Evolutionary conservation across 2,888 invertebrate genomes (phyloP), one percentile per base, ranked within the genome.

Genomic region (Dolichopus griseipennis): DNA sequence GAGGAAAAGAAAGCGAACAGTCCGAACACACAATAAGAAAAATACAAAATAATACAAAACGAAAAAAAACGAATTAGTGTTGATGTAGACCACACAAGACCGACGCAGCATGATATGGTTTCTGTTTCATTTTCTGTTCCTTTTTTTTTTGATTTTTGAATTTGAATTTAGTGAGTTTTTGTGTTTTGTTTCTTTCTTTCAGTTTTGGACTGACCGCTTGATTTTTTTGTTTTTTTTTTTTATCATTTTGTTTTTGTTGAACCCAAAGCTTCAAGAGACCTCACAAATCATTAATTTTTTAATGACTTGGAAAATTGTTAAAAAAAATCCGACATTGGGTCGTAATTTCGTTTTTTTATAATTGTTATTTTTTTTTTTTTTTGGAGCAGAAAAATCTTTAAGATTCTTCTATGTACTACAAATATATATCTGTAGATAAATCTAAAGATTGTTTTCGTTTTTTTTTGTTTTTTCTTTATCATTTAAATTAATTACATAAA

Each of bases 251-350:
- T 41, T 12, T 1, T 41, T 2, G 41, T 41, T 12, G 15, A 52
- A 52, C 52, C 9, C 41, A 52, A 18, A 52, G 52, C 52, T 18
- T n/a, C 27, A 37, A 12, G 8, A 52, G 52, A 52, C 52, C 52
- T 52, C 52, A 52, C 52, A 52, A 52, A 52, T 52, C 52, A 52
- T 52, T 52, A 52, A 52, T 52, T 52, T 52, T 52, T 52, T 52
- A 52, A 52, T 52, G 52, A 52, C n/a, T 52, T n/a, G 52, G 52
- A 52, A 52, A 52, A 52, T 52, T 52, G 52, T 52, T 52, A 52
- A 52, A 27, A 18, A 52, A 27, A 18, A 52, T 52, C 52, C 52
- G 18, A 15, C 15, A 18, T 52, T n/a, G 9, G 27, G 27, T 27
- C 27, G 27, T n/a, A 10, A 12, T 52, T 52, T 52, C 8, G 37